A percentile compares a stretch with the other conserved stretches of the same genome.
phyloP scores from a whole-genome alignment of 1,140 invertebrate species.

The Diabrotica virgifera region DNA sequence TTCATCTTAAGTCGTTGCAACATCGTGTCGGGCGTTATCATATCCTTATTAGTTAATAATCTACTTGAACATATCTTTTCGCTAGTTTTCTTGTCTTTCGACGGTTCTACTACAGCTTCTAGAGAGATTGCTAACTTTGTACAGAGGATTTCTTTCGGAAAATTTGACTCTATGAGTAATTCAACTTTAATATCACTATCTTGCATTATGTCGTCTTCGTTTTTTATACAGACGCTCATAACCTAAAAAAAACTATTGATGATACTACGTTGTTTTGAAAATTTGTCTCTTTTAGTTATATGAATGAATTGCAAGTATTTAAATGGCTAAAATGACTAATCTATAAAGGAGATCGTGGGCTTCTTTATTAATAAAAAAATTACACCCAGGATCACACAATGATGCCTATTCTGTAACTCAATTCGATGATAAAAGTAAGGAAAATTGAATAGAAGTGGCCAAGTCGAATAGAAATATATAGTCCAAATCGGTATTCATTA shows the following conservation, averaged over 20 bases:
- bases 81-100: conserved; percentile 28
- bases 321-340: no score
- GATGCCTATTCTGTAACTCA: no score
- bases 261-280: no score
- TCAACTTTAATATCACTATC: conserved; percentile 59
- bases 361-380: no score
- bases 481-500: no score
- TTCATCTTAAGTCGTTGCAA: conserved; percentile 63
- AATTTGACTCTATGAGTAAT: conserved; percentile 48
- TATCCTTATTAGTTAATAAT: conserved; percentile 49
- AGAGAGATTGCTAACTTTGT: conserved; percentile 54
- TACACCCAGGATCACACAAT: no score
- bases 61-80: conserved; percentile 29
- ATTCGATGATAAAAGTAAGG: no score
- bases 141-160: conserved; percentile 58
- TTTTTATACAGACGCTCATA: conserved; percentile 50
- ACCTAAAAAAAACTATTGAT: neutral
- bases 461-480: no score
- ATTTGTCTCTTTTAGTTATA: no score
- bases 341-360: no score
- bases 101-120: conserved; percentile 31
- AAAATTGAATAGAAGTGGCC: no score
- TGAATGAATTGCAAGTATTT: no score
- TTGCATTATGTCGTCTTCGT: conserved; percentile 53
- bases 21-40: conserved; percentile 58